Percentiles rank a stretch among this genome's conserved stretches.
Conservation (phyloP, 1,140 invertebrate species). For the Hyles euphorbiae region DNA sequence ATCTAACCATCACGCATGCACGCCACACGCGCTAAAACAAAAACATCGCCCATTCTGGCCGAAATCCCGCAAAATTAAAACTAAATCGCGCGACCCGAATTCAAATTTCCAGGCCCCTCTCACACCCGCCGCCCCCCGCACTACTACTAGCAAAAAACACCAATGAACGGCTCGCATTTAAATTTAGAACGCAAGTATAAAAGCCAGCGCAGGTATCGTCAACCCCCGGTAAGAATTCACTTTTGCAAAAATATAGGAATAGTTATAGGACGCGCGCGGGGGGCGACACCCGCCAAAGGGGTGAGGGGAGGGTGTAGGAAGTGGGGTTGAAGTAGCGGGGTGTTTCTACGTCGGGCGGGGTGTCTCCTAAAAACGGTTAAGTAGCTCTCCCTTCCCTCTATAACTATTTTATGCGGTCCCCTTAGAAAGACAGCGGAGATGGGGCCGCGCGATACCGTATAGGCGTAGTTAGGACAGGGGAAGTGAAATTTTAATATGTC, state of each 20-base stretch:
- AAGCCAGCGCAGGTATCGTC: constrained; percentile 53
- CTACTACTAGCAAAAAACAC: constrained; percentile 51
- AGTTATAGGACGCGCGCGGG: constrained; percentile 47
- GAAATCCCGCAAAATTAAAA: constrained; percentile 66
- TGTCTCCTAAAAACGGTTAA: constrained; percentile 74
- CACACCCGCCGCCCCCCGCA: constrained; percentile 26
- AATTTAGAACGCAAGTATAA: constrained; percentile 43
- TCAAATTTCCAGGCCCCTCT: constrained; percentile 40
- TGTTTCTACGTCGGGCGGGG: constrained; percentile 56
- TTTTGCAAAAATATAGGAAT: constrained; percentile 71
- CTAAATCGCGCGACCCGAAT: constrained; percentile 68
- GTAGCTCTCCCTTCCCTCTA: constrained; percentile 70
- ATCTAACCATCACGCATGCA: no score
- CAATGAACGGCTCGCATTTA: constrained; percentile 43
- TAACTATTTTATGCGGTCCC: constrained; percentile 75
- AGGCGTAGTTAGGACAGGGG: constrained; percentile 48
- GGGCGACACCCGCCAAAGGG: constrained; percentile 23
- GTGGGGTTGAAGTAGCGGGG: constrained; percentile 57
- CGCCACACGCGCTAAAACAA: constrained; percentile 1
- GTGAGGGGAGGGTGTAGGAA: constrained; percentile 49
- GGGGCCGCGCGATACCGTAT: constrained; percentile 56
- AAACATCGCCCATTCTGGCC: constrained; percentile 34
- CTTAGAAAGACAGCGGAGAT: constrained; percentile 71
- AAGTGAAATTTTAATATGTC: constrained; percentile 70
- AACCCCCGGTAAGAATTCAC: constrained; percentile 64